phyloP scores from a whole-genome alignment of 1,140 invertebrate genomes.

The Magallana gigas region DNA sequence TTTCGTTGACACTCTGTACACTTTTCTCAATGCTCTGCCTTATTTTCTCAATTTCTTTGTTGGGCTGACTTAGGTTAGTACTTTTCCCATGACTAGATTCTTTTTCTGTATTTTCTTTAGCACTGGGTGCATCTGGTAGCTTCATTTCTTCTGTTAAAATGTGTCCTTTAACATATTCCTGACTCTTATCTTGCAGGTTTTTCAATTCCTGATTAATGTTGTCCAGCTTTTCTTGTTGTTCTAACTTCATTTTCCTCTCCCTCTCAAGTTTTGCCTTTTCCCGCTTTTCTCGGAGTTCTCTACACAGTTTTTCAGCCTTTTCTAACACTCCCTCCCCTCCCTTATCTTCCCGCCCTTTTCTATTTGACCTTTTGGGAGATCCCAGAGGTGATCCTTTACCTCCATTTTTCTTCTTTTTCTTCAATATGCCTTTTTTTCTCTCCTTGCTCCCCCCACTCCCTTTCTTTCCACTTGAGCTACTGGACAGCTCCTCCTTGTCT shows the following conservation, averaged over 20 bases:
- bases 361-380: constrained; percentile 2
- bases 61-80: neutral
- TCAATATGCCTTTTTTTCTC: constrained; percentile 39
- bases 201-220: constrained; percentile 51
- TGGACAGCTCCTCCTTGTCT: neutral
- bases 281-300: constrained; percentile 50
- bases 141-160: constrained; percentile 27
- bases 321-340: constrained; percentile 44
- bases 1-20: constrained; percentile 26
- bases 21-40: constrained; percentile 56
- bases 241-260: constrained; percentile 47
- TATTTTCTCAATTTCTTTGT: constrained; percentile 53
- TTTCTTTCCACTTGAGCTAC: constrained; percentile 28
- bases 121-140: neutral
- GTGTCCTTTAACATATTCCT: constrained; percentile 57
- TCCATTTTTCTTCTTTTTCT: constrained; percentile 53
- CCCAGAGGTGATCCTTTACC: neutral
- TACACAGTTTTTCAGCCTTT: constrained; percentile 56
- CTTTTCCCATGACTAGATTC: constrained; percentile 11
- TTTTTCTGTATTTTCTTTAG: constrained; percentile 40
- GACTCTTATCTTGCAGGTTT: constrained; percentile 53
- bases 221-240: constrained; percentile 51
- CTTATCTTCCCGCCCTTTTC: constrained; percentile 12
- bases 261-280: constrained; percentile 49
- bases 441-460: neutral